These are phyloP conservation scores for Cryptotermes secundus DNA, from an alignment of 1,140 invertebrate genomes.

Conservation along the genomic window DNA sequence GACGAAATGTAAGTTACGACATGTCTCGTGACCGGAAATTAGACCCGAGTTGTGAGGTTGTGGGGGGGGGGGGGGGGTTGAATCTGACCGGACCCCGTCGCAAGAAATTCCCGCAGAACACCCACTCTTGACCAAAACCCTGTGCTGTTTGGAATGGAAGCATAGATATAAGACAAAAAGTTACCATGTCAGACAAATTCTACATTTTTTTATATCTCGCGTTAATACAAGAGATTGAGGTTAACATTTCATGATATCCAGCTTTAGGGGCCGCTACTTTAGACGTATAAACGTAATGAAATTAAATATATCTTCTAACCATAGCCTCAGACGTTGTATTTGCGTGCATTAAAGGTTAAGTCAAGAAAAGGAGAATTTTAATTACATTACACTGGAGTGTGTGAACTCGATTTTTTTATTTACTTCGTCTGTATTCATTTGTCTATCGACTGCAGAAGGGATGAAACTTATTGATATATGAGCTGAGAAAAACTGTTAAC, in stretches of 20 bases:
- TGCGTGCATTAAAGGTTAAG: too few species aligned
- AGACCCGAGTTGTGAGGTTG: background rate
- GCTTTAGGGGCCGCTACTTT: too few species aligned
- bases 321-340: too few species aligned
- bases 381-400: too few species aligned
- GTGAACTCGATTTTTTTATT: too few species aligned
- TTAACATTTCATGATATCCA: background rate
- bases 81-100: conserved; percentile 1
- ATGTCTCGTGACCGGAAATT: conserved; percentile 15
- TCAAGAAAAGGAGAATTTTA: too few species aligned
- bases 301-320: too few species aligned
- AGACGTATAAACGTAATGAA: too few species aligned
- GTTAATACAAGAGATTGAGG: background rate
- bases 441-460: too few species aligned
- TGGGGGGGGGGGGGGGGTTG: background rate
- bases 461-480: too few species aligned
- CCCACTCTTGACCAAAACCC: background rate
- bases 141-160: background rate
- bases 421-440: too few species aligned
- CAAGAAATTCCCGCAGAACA: conserved; percentile 15
- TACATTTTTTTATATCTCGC: background rate
- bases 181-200: background rate
- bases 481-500: too few species aligned
- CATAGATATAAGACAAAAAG: conserved; percentile 5
- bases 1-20: conserved; percentile 8